Evolutionary conservation across 23 tunicate genomes (phyloP).

Genomic region (Trididemnum miniatum): DNA sequence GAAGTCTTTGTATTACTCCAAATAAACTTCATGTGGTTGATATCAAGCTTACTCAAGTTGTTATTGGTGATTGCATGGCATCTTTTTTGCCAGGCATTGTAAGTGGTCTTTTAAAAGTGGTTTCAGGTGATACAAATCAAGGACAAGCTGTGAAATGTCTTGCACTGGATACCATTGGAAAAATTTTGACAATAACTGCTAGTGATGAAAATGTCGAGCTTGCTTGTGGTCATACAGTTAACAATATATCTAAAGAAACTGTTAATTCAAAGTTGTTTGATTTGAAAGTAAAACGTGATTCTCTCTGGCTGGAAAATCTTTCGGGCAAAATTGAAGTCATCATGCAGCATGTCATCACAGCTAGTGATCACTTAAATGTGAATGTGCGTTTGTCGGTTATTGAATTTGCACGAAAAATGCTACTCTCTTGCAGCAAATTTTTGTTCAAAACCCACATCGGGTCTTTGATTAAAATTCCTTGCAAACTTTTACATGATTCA

Average conservation of each 20-base stretch:
- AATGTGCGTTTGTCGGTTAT: slow-evolving; percentile 22
- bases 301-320: slow-evolving; percentile 42
- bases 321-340: slow-evolving; percentile 39
- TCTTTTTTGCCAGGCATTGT: slow-evolving; percentile 69
- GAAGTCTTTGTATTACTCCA: slow-evolving; percentile 27
- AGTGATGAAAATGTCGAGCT: slow-evolving; percentile 37
- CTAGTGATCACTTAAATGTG: slow-evolving; percentile 33
- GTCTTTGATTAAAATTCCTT: slow-evolving; percentile 43
- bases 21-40: slow-evolving; percentile 18
- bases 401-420: slow-evolving; percentile 27
- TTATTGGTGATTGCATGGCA: slow-evolving; percentile 50
- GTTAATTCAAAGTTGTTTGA: background rate
- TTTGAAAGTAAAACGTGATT: slow-evolving; percentile 26
- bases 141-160: slow-evolving; percentile 49
- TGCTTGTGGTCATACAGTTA: no score
- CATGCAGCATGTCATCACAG: slow-evolving; percentile 14
- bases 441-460: slow-evolving; percentile 14
- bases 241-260: background rate
- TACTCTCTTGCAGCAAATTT: slow-evolving; percentile 16
- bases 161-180: slow-evolving; percentile 26
- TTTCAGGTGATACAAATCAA: slow-evolving; percentile 28
- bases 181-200: background rate
- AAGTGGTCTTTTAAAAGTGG: slow-evolving; percentile 27
- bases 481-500: slow-evolving; percentile 61
- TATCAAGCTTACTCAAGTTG: background rate